These are phyloP conservation scores for Halichondria panicea DNA, from an alignment of 37 sponge, comb jelly and placozoan genomes.

Conservation along the genomic window DNA sequence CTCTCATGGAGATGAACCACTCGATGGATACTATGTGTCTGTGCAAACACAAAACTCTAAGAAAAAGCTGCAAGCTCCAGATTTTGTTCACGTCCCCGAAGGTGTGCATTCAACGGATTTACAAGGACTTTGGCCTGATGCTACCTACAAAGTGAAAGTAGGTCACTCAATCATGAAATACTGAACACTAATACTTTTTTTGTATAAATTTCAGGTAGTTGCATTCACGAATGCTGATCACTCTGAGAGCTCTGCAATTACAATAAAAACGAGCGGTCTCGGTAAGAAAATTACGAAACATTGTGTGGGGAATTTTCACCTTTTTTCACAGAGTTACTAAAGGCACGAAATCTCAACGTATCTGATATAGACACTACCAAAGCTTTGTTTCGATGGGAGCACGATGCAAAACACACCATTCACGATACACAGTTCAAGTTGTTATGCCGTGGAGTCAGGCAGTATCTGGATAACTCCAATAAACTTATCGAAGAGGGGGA, in stretches of 20 bases:
- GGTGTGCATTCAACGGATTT: slow-evolving; percentile 4
- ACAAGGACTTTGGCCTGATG: slow-evolving; percentile 43
- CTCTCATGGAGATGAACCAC: background rate
- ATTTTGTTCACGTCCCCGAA: slow-evolving; percentile 30
- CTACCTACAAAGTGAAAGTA: slow-evolving; percentile 50
- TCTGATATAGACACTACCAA: slow-evolving; percentile 14
- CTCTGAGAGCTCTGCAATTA: slow-evolving; percentile 20
- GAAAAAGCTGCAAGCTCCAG: slow-evolving; percentile 12
- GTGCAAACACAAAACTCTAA: slow-evolving; percentile 7
- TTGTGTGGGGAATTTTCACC: too few species aligned
- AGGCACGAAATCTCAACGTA: slow-evolving; percentile 28
- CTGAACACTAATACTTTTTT: background rate
- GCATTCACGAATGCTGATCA: slow-evolving; percentile 28
- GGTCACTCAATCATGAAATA: background rate
- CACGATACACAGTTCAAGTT: slow-evolving; percentile 58
- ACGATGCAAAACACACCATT: slow-evolving; percentile 33
- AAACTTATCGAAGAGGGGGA: slow-evolving; percentile 7
- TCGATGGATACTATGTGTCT: slow-evolving; percentile 31
- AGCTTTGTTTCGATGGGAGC: slow-evolving; percentile 45
- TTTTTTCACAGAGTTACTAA: slow-evolving; percentile 39
- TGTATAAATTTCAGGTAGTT: slow-evolving; percentile 26
- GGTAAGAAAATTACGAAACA: slow-evolving; percentile 13
- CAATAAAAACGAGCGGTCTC: slow-evolving; percentile 27
- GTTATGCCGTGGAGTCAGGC: slow-evolving; percentile 30
- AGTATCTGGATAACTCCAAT: slow-evolving; percentile 5